phyloP scores from a whole-genome alignment of 2,888 invertebrate genomes.

The Hecatera dysodea region DNA sequence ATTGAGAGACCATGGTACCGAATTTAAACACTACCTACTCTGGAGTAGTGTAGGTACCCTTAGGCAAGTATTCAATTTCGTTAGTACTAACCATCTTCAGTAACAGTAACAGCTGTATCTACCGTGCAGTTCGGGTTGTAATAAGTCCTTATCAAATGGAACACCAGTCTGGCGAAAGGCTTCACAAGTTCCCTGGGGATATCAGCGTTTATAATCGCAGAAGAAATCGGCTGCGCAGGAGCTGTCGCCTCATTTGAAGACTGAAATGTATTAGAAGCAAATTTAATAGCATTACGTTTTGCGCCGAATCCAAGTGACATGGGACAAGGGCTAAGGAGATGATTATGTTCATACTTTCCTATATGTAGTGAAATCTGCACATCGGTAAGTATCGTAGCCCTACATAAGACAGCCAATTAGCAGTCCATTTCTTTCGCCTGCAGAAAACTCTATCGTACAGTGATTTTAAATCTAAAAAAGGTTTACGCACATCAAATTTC shows the following conservation, averaged over 20 bases:
- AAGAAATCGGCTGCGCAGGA: constrained; percentile 82
- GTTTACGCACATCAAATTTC: constrained; percentile 93
- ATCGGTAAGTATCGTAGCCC: too few relatives aligned
- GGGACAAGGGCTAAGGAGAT: too few relatives aligned
- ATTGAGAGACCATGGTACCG: background rate
- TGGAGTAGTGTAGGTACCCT: background rate
- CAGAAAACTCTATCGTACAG: too few relatives aligned
- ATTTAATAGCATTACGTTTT: background rate
- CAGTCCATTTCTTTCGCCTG: background rate
- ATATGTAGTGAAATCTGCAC: too few relatives aligned
- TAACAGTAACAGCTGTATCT: constrained; percentile 55
- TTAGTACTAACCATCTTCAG: constrained; percentile 27
- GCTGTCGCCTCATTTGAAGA: constrained; percentile 85
- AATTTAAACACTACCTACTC: background rate
- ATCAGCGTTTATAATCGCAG: constrained; percentile 71
- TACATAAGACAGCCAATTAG: too few relatives aligned
- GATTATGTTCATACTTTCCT: too few relatives aligned
- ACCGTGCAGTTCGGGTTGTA: constrained; percentile 69
- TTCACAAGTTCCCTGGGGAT: constrained; percentile 73
- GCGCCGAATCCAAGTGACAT: too few relatives aligned
- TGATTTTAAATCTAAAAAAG: background rate
- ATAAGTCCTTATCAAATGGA: constrained; percentile 82
- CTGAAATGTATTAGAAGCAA: constrained; percentile 65
- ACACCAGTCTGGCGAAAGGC: constrained; percentile 81
- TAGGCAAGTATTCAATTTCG: background rate